Evolutionary conservation across 2,888 invertebrate genomes (phyloP).

Genomic region (Yponomeuta malinellus): DNA sequence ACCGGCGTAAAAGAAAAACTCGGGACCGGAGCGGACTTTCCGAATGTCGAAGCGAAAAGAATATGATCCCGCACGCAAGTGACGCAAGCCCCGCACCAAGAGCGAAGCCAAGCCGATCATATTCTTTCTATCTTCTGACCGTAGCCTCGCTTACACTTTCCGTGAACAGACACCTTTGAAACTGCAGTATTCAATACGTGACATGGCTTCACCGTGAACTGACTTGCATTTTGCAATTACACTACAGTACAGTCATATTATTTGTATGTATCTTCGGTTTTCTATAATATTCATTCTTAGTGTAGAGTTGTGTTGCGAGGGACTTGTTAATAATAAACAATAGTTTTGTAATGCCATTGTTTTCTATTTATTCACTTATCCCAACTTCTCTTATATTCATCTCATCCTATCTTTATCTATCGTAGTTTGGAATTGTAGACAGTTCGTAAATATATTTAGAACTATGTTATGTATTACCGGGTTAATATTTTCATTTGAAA

Average conservation of each 20-base stretch:
- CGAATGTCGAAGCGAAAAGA: slow-evolving; percentile 64
- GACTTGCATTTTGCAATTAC: slow-evolving; percentile 45
- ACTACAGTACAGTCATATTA: slow-evolving; percentile 6
- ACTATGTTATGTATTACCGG: slow-evolving; percentile 15
- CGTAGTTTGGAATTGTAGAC: not conserved
- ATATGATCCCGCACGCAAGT: slow-evolving; percentile 53
- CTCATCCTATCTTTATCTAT: slow-evolving; percentile 26
- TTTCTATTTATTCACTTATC: slow-evolving; percentile 50
- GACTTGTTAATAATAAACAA: slow-evolving; percentile 68
- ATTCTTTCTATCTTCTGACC: slow-evolving; percentile 43
- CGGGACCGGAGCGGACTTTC: slow-evolving; percentile 47
- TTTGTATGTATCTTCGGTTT: not conserved
- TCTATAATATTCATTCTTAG: slow-evolving; percentile 45
- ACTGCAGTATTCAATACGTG: slow-evolving; percentile 21
- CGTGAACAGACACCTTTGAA: slow-evolving; percentile 22
- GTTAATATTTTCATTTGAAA: not conserved
- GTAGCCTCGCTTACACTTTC: slow-evolving; percentile 23
- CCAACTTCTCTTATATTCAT: slow-evolving; percentile 47
- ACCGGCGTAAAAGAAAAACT: slow-evolving; percentile 23
- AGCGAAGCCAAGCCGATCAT: slow-evolving; percentile 42
- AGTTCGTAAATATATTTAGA: not conserved
- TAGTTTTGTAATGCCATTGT: slow-evolving; percentile 65
- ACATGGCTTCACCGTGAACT: slow-evolving; percentile 39
- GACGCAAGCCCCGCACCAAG: slow-evolving; percentile 1
- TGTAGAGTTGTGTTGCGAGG: slow-evolving; percentile 62